Conservation (phyloP, 2,888 invertebrate genomes). For the Spisula solida region DNA sequence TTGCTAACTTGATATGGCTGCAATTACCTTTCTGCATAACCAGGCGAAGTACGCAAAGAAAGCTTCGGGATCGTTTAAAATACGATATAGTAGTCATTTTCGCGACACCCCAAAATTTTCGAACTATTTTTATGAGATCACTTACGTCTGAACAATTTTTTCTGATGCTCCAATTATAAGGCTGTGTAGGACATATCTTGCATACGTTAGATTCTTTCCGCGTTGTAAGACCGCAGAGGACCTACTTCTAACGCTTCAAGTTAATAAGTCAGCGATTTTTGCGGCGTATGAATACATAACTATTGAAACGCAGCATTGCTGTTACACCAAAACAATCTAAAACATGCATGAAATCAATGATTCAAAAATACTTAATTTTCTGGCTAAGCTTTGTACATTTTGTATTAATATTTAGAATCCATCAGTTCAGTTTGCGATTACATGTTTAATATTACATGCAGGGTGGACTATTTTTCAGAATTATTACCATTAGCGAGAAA, state of each 20-base stretch:
- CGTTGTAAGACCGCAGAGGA: neutral
- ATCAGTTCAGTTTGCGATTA: too few species aligned
- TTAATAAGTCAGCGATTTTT: neutral
- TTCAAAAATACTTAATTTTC: too few species aligned
- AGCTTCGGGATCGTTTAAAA: neutral
- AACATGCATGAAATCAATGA: too few species aligned
- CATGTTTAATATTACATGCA: too few species aligned
- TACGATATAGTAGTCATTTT: neutral
- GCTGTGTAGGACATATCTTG: too few species aligned
- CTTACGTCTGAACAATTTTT: neutral
- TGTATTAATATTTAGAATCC: too few species aligned
- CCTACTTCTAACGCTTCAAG: neutral
- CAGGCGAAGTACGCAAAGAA: neutral
- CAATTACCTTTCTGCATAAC: neutral
- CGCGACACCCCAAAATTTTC: neutral
- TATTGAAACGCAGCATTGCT: neutral
- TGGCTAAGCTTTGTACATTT: too few species aligned
- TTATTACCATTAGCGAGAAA: too few species aligned
- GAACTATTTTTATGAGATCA: conserved; percentile 13
- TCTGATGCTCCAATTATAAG: neutral
- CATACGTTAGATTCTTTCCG: neutral
- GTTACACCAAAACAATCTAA: too few species aligned
- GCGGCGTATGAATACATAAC: neutral
- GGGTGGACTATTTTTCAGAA: too few species aligned
- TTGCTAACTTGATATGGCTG: conserved; percentile 13